phyloP scores from a whole-genome alignment of 2,888 invertebrate genomes.

The Polyploca ridens region DNA sequence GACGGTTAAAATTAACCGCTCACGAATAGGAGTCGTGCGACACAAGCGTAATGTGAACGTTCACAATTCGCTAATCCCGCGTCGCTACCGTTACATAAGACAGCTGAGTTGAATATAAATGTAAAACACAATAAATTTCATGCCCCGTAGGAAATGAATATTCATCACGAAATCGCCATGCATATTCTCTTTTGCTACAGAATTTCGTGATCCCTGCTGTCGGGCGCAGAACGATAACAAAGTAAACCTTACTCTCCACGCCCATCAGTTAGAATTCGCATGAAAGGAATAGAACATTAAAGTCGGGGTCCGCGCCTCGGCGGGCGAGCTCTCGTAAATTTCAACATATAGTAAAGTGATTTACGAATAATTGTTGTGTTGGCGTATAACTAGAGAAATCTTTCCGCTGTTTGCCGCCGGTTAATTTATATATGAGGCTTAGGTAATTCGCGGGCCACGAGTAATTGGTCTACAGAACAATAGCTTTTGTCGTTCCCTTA shows the following conservation, averaged over 20 bases:
- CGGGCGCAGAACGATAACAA: conserved; percentile 46
- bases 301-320: conserved; percentile 66
- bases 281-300: conserved; percentile 48
- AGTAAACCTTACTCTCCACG: conserved; percentile 63
- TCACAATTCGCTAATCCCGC: conserved; percentile 83
- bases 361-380: conserved; percentile 85
- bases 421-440: conserved; percentile 85
- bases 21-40: conserved; percentile 69
- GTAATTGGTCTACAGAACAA: conserved; percentile 83
- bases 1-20: conserved; percentile 69
- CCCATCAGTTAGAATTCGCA: conserved; percentile 66
- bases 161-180: conserved; percentile 85
- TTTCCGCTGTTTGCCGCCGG: conserved; percentile 83
- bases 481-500: conserved; percentile 84
- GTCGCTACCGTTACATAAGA: conserved; percentile 84
- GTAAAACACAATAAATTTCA: conserved; percentile 85
- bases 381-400: conserved; percentile 84
- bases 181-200: conserved; percentile 82
- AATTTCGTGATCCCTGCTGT: conserved; percentile 73
- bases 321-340: conserved; percentile 79
- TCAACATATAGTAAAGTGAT: conserved; percentile 85
- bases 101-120: conserved; percentile 84
- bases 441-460: conserved; percentile 83
- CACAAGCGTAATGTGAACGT: conserved; percentile 75
- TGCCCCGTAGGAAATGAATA: conserved; percentile 85